phyloP scores from a whole-genome alignment of 2,888 invertebrate genomes.

The Capitulum mitella region DNA sequence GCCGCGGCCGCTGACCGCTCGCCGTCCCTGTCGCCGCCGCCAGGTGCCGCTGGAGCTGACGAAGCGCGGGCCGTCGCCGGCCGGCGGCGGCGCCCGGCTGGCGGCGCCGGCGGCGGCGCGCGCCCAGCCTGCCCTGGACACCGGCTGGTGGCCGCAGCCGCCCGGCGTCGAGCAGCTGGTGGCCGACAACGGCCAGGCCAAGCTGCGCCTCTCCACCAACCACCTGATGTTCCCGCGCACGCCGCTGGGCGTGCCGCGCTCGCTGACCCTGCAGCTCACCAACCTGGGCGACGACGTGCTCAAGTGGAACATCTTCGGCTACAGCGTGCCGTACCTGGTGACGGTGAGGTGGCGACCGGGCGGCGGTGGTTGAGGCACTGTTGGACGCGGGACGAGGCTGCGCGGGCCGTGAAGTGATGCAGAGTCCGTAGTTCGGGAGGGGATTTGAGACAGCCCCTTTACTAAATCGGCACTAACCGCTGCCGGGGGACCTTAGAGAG shows the following conservation, averaged over 20 bases:
- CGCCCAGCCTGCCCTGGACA: neutral
- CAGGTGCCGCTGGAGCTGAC: slow-evolving; percentile 8
- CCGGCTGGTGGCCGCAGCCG: slow-evolving; percentile 7
- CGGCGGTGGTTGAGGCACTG: too few species aligned
- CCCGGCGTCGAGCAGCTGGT: neutral
- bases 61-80: neutral
- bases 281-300: slow-evolving; percentile 5
- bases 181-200: neutral
- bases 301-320: slow-evolving; percentile 19
- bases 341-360: neutral
- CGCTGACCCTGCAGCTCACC: neutral
- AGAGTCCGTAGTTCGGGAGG: neutral
- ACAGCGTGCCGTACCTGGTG: slow-evolving; percentile 16
- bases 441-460: neutral
- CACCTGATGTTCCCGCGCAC: slow-evolving; percentile 17
- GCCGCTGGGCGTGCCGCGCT: neutral
- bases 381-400: too few species aligned
- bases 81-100: neutral
- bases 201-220: slow-evolving; percentile 13
- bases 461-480: neutral
- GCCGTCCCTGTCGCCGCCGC: neutral
- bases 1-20: too few species aligned
- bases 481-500: too few species aligned
- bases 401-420: neutral
- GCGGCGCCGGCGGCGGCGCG: neutral